Evolutionary conservation across 2,888 invertebrate genomes (phyloP), one percentile per base, ranked within the genome.

Genomic region (Orthosia gothica): DNA sequence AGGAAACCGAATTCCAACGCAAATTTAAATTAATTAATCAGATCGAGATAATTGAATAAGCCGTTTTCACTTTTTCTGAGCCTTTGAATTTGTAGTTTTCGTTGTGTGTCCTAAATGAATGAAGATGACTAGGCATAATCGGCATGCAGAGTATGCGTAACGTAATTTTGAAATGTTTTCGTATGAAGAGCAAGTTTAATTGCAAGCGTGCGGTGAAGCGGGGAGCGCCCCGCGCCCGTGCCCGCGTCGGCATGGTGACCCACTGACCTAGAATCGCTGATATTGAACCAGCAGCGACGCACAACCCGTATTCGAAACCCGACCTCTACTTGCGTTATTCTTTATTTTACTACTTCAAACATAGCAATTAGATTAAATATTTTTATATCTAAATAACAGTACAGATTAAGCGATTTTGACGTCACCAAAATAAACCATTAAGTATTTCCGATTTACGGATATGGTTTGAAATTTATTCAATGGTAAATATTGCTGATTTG

Each of bases 231-330:
- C 88, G 80, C 81, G 66, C 79, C 80, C 79, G 75, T 79, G 66
- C 63, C 64, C 75, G 84, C 89, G 90, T 90, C 89, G 95, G 92
- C 96, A 94, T 90, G 92, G 91, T 96, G 96, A 93, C 96, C 96
- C 95, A 96, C 96, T 96, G 93, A 96, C 96, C 96, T 93, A 96
- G 95, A 95, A 95, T 92, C 90, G 92, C 93, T 95, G 96, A 95
- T 96, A 96, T 96, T 96, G 96, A 96, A 96, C 96, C 96, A 86
- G 84, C 83, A 92, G 90, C 93, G 90, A 90, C 93, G 92, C 94
- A 94, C 93, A 93, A 92, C 93, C 93, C 94, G 93, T 93, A 93
- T 94, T 93, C 94, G 92, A 94, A 95, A 94, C 91, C 88, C 94
- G 93, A 94, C 96, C 96, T 95, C 95, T 91, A 94, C 93, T 94